Percentiles rank a stretch among this genome's conserved stretches.
phyloP scores from a whole-genome alignment of 1,140 invertebrate genomes.

The Saccostrea glomerata region DNA sequence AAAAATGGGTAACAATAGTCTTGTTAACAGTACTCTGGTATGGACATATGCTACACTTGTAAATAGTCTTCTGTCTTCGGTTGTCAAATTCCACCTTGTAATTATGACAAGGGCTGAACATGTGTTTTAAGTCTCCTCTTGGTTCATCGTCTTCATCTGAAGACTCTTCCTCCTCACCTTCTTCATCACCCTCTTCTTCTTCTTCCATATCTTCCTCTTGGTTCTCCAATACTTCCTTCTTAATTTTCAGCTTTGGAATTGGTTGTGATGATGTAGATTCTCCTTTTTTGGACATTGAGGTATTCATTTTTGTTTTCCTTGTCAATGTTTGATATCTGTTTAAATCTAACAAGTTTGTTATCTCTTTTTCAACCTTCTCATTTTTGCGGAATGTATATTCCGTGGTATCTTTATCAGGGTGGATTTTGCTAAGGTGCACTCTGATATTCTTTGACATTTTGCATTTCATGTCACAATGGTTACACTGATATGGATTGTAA shows the following conservation, averaged over 20 bases:
- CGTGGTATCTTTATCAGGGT: slow-evolving; percentile 22
- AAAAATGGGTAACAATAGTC: slow-evolving; percentile 50
- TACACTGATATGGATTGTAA: slow-evolving; percentile 48
- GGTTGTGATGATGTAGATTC: not conserved
- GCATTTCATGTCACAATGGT: slow-evolving; percentile 44
- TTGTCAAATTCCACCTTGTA: slow-evolving; percentile 28
- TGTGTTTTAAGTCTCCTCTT: slow-evolving; percentile 27
- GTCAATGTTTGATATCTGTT: slow-evolving; percentile 13
- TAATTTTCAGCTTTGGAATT: not conserved
- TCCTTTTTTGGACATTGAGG: not conserved
- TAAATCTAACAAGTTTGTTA: slow-evolving; percentile 17
- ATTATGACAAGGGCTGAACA: slow-evolving; percentile 41
- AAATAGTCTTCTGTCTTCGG: not conserved
- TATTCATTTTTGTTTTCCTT: not conserved
- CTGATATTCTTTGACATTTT: slow-evolving; percentile 37
- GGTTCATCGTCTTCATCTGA: slow-evolving; percentile 11
- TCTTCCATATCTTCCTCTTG: not conserved
- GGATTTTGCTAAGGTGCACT: slow-evolving; percentile 37
- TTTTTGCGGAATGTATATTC: slow-evolving; percentile 31
- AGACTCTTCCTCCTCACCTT: not conserved
- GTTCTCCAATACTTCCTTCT: not conserved
- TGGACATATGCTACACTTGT: slow-evolving; percentile 52
- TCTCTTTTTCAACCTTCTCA: slow-evolving; percentile 45
- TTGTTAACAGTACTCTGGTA: slow-evolving; percentile 49
- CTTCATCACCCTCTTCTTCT: slow-evolving; percentile 21